Percentiles rank a stretch among this genome's conserved stretches.
Evolutionary conservation across 2,797 vertebrate genomes (phyloP).

Genomic region (Melanitta fusca): DNA sequence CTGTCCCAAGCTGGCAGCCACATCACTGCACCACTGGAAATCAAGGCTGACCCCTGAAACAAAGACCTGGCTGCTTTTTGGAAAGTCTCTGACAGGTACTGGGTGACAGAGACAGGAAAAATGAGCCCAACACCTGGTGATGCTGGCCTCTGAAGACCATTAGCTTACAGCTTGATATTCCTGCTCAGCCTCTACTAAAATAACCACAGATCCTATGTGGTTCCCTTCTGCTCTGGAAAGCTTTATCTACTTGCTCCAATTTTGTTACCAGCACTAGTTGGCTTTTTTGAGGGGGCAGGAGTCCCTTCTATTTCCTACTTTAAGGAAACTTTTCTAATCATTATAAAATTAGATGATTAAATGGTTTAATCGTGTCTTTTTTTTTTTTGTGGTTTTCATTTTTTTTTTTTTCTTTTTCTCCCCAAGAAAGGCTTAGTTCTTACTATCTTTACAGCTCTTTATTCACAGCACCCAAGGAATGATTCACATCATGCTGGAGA

Average conservation of each 20-base stretch:
- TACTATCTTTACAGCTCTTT: not conserved
- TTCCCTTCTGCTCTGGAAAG: not conserved
- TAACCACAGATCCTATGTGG: not conserved
- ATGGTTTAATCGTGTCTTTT: too few species aligned
- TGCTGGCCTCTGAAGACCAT: not conserved
- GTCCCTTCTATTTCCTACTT: not conserved
- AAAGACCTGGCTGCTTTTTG: rapidly evolving
- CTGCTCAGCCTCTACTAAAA: not conserved
- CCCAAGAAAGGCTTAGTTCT: not conserved
- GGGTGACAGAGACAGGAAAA: not conserved
- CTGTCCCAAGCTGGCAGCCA: not conserved
- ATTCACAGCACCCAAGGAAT: not conserved
- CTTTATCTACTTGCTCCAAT: not conserved
- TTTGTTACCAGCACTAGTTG: not conserved
- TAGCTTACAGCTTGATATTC: not conserved
- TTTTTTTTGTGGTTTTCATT: not conserved
- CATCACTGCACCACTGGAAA: not conserved
- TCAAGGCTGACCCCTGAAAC: not conserved
- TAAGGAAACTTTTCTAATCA: not conserved
- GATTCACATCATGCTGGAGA: not conserved
- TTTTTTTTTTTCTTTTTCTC: not conserved
- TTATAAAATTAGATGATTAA: not conserved
- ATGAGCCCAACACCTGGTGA: rapidly evolving
- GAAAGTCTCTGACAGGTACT: not conserved
- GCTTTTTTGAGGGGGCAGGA: not conserved